Conservation (phyloP, 2,113 vertebrate species). For the Notothenia coriiceps region DNA sequence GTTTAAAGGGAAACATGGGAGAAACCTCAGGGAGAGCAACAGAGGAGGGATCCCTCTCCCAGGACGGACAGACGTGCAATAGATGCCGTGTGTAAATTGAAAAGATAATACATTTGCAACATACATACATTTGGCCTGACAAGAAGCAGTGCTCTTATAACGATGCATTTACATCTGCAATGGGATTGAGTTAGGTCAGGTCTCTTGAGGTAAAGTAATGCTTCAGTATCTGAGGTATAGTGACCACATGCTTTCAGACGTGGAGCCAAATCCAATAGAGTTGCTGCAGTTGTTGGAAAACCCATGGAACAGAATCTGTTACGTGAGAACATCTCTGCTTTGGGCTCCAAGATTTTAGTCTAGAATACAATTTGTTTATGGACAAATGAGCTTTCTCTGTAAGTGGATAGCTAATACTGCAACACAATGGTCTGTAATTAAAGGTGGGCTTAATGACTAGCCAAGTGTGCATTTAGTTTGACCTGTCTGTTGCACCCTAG, state of each 20-base stretch:
- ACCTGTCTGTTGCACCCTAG: constrained; percentile 20
- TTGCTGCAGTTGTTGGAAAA: constrained; percentile 25
- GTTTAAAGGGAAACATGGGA: too few relatives aligned
- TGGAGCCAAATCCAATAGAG: constrained; percentile 49
- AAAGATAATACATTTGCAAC: too few relatives aligned
- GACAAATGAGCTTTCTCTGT: constrained; percentile 39
- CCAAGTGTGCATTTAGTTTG: constrained; percentile 50
- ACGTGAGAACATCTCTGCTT: constrained; percentile 28
- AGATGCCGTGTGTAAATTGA: too few relatives aligned
- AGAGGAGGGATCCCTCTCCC: too few relatives aligned
- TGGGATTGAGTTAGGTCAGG: constrained; percentile 31
- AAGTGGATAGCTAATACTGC: constrained; percentile 30
- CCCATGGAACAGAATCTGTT: neutral
- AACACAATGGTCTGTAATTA: constrained; percentile 24
- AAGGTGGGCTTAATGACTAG: constrained; percentile 36
- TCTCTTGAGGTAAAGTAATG: constrained; percentile 42
- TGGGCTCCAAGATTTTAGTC: constrained; percentile 4
- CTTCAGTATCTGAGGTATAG: constrained; percentile 23
- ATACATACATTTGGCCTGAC: constrained; percentile 2
- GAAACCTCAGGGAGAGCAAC: too few relatives aligned
- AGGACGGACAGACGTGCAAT: too few relatives aligned
- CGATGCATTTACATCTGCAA: constrained; percentile 31
- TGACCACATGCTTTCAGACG: constrained; percentile 66
- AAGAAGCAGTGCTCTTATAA: constrained; percentile 30
- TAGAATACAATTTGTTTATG: constrained; percentile 41